Evolutionary conservation across 2,888 invertebrate species (phyloP).

Genomic region (Heterodera filipjevi): DNA sequence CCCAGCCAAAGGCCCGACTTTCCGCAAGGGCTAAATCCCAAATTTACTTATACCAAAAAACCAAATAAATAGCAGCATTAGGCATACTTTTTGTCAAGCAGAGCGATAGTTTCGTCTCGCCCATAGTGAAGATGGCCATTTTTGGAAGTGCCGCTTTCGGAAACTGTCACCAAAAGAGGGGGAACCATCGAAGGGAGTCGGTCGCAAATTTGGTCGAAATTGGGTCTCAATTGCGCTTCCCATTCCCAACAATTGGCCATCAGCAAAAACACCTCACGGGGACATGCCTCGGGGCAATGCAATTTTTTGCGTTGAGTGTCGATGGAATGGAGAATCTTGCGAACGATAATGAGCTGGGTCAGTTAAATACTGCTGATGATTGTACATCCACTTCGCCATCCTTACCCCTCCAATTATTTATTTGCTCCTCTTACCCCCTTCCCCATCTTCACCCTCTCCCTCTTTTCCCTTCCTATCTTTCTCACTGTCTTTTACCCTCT

Average conservation of each 20-base stretch:
- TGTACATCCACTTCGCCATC: too few relatives aligned
- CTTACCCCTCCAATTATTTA: background rate
- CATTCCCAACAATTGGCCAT: slow-evolving; percentile 97
- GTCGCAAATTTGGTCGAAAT: slow-evolving; percentile 82
- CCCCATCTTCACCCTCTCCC: too few relatives aligned
- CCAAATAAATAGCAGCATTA: background rate
- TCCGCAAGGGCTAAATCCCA: slow-evolving; percentile 49
- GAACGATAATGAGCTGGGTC: too few relatives aligned
- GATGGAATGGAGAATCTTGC: slow-evolving; percentile 84
- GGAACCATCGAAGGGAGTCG: slow-evolving; percentile 81
- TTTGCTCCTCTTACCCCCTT: background rate
- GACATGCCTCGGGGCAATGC: slow-evolving; percentile 78
- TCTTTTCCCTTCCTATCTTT: too few relatives aligned
- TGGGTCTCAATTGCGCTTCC: slow-evolving; percentile 83
- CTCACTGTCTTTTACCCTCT: too few relatives aligned
- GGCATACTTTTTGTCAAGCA: slow-evolving; percentile 76
- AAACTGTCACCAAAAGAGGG: slow-evolving; percentile 86
- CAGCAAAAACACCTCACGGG: slow-evolving; percentile 87
- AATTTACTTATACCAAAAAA: slow-evolving; percentile 39
- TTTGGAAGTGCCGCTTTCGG: slow-evolving; percentile 59
- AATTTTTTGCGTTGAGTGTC: slow-evolving; percentile 73
- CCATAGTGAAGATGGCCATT: slow-evolving; percentile 76
- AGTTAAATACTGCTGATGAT: too few relatives aligned
- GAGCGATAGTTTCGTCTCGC: slow-evolving; percentile 87
- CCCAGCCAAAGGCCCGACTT: slow-evolving; percentile 81